Conservation (phyloP, 2,797 vertebrate species). For the Pseudopleuronectes americanus region DNA sequence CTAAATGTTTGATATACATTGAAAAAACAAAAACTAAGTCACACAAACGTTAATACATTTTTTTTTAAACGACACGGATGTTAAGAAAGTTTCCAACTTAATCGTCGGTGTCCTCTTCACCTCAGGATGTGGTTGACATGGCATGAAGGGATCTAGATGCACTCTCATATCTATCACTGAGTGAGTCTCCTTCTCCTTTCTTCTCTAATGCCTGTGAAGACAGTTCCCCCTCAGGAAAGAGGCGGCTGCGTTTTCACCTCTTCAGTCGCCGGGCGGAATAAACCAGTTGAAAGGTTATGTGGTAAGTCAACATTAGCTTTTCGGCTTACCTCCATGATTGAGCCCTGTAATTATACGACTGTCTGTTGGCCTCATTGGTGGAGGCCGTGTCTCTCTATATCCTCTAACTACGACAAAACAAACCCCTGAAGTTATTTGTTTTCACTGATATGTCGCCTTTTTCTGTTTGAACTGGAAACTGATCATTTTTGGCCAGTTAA, state of each 20-base stretch:
- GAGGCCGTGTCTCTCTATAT: slow-evolving; percentile 53
- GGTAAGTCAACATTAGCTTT: slow-evolving; percentile 83
- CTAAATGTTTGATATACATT: too few species aligned
- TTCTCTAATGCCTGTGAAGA: slow-evolving; percentile 76
- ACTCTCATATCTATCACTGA: slow-evolving; percentile 69
- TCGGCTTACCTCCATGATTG: slow-evolving; percentile 77
- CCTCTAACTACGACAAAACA: slow-evolving; percentile 51
- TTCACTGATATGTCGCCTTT: slow-evolving; percentile 20
- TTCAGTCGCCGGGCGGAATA: slow-evolving; percentile 69
- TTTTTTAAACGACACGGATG: not conserved
- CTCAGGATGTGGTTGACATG: slow-evolving; percentile 73
- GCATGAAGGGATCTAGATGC: slow-evolving; percentile 67
- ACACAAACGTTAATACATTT: slow-evolving; percentile 2
- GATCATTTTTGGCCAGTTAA: slow-evolving; percentile 29
- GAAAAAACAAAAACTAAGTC: not conserved
- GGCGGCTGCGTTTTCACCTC: slow-evolving; percentile 80
- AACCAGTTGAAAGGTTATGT: slow-evolving; percentile 83
- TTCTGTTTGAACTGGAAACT: slow-evolving; percentile 45
- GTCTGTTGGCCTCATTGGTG: slow-evolving; percentile 51
- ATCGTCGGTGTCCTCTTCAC: slow-evolving; percentile 69
- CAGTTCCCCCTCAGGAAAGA: slow-evolving; percentile 79
- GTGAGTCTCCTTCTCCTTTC: slow-evolving; percentile 65
- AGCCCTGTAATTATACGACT: slow-evolving; percentile 78
- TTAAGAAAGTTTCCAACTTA: slow-evolving; percentile 36
- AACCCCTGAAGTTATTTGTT: slow-evolving; percentile 35